Base-by-base conservation (phyloP, 2,797 vertebrate genomes). In the Podarcis siculus region DNA sequence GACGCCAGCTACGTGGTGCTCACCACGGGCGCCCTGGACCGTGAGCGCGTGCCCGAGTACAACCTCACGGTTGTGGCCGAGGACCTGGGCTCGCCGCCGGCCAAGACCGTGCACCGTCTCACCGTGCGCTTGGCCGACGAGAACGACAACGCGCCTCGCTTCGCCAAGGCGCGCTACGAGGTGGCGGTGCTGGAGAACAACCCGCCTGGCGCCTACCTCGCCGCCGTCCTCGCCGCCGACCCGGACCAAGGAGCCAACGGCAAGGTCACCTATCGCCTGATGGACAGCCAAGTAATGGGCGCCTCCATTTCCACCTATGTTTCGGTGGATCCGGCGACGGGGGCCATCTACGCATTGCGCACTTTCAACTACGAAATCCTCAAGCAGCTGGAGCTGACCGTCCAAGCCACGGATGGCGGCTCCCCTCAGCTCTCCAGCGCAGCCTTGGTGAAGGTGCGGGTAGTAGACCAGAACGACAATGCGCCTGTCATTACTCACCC, bases 381-480 rank as follows among this genome's bases (percentile, higher is more conserved):
- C 92, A 98, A 97, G 91, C 97, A 98, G 91, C 77, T 99, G 19
- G 98, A 99, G 90, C 94, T 99, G 66, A 97, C 98, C 82, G 94
- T 99, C 84, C 98, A 98, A 87, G 98, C 98, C 0, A 98, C 97
- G 5, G 99, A 99, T 3, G 97, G 98, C 13, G 99, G 99, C 4
- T 97, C 97, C 77, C 99, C 99, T 0, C 98, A 98, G 96, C 98
- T 99, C 58, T 98, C 98, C 95, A 98, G 97, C 95, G 98, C 96
- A 55, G 97, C 98, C 0, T 93, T 98, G 77, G 97, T 99, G 96
- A 97, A 97, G 61, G 97, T 99, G 88, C 97, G 97, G 90, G 97
- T 99, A 92, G 96, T 98, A 32, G 99, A 99, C 96, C 98, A 98
- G 95, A 99, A 99, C 0, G 99, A 99, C 95, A 99, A 99, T 90